Base-by-base conservation (phyloP, 2,113 vertebrate species). In the Platycercus adscitus region DNA sequence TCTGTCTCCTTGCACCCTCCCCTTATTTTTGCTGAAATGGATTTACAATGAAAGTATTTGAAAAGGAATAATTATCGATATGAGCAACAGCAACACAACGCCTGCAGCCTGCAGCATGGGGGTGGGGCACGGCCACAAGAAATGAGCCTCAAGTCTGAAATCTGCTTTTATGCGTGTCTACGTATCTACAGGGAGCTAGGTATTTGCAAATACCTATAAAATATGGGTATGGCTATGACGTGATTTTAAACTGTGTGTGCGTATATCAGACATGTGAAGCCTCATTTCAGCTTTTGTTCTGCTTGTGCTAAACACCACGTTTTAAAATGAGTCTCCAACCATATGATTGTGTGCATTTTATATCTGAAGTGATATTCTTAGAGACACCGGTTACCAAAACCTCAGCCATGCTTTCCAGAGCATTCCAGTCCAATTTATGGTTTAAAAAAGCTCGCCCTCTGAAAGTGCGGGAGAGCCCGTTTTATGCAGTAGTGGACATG, bases 1-100 rank as follows among this genome's bases (percentile, higher is more conserved):
- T 91, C 58, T 44, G 77, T n/a, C 35, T 37, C 50, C 24, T 15
- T 20, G n/a, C 33, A 11, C 19, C 6, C 50, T 9, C 4, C 5
- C 49, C 26, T 61, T 29, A 41, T 81, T 95, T 97, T 91, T 91
- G 13, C 81, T 77, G 78, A 87, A 94, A 92, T 95, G 91, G 88
- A 73, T 95, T 96, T 91, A 80, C 92, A 93, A 91, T 53, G 88
- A 56, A 93, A 85, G 89, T 79, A 75, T 93, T 43, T 91, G 75
- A 65, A 93, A 93, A 93, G 86, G 95, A 91, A 94, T 95, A 60
- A 88, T 93, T 90, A 88, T 96, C 85, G 93, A 19, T 81, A 88
- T 56, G 89, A 94, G 72, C 89, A 88, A 41, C 33, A 41, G 85
- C 63, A 77, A 49, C 76, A 83, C 82, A 93, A 78, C 47, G 91